Evolutionary conservation across 2,888 invertebrate genomes (phyloP).

Genomic region (Tipula unca): DNA sequence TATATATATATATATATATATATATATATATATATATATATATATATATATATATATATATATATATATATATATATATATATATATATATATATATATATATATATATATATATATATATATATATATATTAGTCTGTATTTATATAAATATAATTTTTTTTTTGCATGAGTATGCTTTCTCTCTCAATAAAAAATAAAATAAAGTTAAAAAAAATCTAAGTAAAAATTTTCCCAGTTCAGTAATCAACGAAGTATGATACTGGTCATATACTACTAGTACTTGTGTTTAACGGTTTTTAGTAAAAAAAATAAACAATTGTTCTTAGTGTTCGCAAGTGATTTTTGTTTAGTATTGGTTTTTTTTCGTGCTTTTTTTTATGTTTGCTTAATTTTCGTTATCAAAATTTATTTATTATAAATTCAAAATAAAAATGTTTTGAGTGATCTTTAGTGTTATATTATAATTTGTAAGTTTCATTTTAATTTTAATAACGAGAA

Average conservation of each 20-base stretch:
- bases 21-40: not conserved
- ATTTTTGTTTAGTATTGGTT: not conserved
- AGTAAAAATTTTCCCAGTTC: conserved; percentile 15
- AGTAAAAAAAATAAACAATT: not conserved
- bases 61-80: not conserved
- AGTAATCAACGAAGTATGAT: conserved; percentile 16
- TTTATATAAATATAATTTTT: not conserved
- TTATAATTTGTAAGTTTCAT: not conserved
- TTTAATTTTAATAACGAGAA: not conserved
- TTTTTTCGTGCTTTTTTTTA: not conserved
- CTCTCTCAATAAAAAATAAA: conserved; percentile 8
- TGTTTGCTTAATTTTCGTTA: not conserved
- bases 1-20: not conserved
- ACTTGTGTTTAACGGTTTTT: not conserved
- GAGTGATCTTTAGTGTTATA: not conserved
- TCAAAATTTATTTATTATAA: not conserved
- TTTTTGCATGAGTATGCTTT: not conserved
- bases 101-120: not conserved
- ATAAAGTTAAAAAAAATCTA: not conserved
- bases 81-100: not conserved
- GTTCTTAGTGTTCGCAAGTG: not conserved
- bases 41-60: not conserved
- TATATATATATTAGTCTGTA: not conserved
- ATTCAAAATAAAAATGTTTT: not conserved
- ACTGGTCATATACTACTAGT: not conserved